Evolutionary conservation across 2,113 vertebrate species (phyloP), one percentile per base, ranked within the genome.

Genomic region (Platycercus adscitus): DNA sequence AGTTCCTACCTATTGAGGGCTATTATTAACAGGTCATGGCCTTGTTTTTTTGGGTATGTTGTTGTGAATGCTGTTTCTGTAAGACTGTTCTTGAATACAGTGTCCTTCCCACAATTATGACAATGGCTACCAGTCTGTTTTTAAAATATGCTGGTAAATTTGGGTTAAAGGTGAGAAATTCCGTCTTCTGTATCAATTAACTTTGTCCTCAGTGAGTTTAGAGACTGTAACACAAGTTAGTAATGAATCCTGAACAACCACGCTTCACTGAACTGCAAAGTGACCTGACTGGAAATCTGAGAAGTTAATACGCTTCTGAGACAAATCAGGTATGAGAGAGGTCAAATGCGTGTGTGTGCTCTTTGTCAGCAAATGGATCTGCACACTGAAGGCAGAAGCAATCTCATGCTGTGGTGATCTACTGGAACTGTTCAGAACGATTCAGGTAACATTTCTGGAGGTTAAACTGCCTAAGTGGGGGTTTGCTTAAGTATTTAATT

Each of bases 321-420:
- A 63, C 24, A 24, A 46, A 53, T n/a, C 13, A 3, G 17, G 26
- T 55, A 0, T 9, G 58, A 49, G 28, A 24, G 46, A 43, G 33
- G 41, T 61, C 35, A 63, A 6, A 18, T 0, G 0, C 31, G 26
- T 18, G 23, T 1, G 31, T 1, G 1, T 63, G 66, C 66, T 25
- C 37, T 50, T 87, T 75, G 31, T 44, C 50, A 73, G 6, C 39
- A 73, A 60, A 24, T 28, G 7, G 41, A 73, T 88, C 58, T 86
- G 58, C 44, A 61, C 39, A 53, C 16, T 12, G 31, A 70, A 77
- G 41, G 33, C 60, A 71, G 68, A 81, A 66, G 26, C 29, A 31
- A 0, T 69, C 29, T 82, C 10, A 5, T 43, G 65, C 43, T 47
- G 24, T 14, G 16, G 28, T 46, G 14, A 24, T 35, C 26, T 49